A percentile compares a stretch with the other conserved stretches of the same genome.
Conservation (phyloP, 2,797 vertebrate species). For the Danio aesculapii region DNA sequence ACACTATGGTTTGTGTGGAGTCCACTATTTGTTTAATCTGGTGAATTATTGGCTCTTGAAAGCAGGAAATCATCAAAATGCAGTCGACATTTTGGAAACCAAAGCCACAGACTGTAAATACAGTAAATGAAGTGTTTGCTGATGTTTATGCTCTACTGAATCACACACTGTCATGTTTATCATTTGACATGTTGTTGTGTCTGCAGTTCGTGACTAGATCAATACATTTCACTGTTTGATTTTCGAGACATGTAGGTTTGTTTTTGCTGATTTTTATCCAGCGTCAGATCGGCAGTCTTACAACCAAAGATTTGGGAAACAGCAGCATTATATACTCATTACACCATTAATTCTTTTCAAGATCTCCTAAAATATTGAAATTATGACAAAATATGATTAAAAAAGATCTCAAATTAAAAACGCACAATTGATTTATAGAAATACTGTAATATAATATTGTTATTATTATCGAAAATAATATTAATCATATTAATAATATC, state of each 20-base stretch:
- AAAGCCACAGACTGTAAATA: slow-evolving; percentile 4
- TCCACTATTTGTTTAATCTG: background rate
- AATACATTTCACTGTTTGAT: background rate
- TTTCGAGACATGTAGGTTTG: background rate
- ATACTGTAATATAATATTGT: too few relatives aligned
- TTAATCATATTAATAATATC: too few relatives aligned
- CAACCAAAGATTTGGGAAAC: too few relatives aligned
- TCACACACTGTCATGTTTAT: background rate
- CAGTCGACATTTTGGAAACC: background rate
- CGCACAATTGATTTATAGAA: too few relatives aligned
- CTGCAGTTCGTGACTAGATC: background rate
- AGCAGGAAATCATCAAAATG: slow-evolving; percentile 12
- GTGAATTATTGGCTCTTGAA: background rate
- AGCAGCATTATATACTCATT: too few relatives aligned
- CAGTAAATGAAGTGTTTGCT: background rate
- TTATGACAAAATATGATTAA: too few relatives aligned
- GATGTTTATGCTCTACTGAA: background rate
- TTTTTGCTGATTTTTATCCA: background rate
- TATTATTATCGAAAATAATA: too few relatives aligned
- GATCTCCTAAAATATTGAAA: too few relatives aligned
- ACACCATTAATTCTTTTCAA: too few relatives aligned
- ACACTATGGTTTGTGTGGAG: background rate
- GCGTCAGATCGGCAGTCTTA: too few relatives aligned
- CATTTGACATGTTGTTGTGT: background rate
- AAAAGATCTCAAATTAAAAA: too few relatives aligned